These are phyloP conservation scores for Platalea minor DNA, from an alignment of 2,797 vertebrate genomes.

Conservation along the genomic window DNA sequence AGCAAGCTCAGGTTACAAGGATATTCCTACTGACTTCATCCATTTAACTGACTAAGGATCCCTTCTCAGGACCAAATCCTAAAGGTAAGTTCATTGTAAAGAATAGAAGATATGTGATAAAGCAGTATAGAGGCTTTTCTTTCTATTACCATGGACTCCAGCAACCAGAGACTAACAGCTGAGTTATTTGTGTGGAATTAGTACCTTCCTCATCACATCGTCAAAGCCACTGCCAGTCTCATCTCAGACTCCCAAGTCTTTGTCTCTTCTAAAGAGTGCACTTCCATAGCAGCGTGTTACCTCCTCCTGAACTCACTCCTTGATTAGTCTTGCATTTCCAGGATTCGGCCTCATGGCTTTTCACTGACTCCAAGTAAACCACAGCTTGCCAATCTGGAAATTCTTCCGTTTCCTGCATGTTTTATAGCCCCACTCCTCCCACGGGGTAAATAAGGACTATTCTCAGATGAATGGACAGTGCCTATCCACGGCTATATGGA, in stretches of 20 bases:
- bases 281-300: background rate
- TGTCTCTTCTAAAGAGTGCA: accelerated
- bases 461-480: background rate
- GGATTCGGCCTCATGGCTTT: background rate
- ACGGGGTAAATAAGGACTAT: background rate
- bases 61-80: background rate
- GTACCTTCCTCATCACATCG: background rate
- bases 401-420: constrained; percentile 12
- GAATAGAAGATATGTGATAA: background rate
- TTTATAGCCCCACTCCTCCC: background rate
- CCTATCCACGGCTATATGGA: background rate
- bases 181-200: background rate
- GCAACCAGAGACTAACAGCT: background rate
- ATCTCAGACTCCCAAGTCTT: background rate
- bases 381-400: background rate
- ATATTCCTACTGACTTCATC: background rate
- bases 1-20: background rate
- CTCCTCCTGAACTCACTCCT: background rate
- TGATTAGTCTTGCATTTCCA: background rate
- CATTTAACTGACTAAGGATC: background rate
- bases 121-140: background rate
- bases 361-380: constrained; percentile 7
- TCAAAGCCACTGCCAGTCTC: background rate
- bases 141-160: background rate
- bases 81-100: background rate